Conservation (phyloP, 1,140 invertebrate genomes). For the Apis laboriosa region DNA sequence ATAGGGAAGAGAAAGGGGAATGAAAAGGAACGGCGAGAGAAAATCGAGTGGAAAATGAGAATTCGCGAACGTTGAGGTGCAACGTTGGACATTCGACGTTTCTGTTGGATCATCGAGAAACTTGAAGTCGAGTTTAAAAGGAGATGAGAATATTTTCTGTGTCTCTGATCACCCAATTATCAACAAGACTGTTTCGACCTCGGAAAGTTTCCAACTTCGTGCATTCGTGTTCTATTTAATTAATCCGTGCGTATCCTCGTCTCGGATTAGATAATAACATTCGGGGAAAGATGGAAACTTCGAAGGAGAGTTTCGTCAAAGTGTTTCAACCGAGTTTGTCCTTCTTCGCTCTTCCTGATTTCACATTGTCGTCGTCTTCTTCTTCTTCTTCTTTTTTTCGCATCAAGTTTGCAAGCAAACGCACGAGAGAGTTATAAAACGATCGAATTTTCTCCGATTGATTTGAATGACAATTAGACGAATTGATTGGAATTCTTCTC, state of each 20-base stretch:
- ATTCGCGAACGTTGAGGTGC: background rate
- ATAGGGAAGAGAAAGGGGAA: background rate
- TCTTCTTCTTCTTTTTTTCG: too few species aligned
- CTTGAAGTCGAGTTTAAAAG: background rate
- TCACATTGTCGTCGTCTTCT: background rate
- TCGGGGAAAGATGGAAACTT: background rate
- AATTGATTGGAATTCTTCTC: conserved; percentile 11
- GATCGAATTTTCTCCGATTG: background rate
- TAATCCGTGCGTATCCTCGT: background rate
- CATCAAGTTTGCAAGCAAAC: background rate
- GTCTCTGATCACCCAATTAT: background rate
- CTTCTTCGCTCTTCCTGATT: background rate
- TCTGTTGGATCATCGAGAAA: background rate
- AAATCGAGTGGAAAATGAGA: conserved; percentile 26
- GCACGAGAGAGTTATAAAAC: background rate
- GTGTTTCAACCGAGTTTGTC: background rate
- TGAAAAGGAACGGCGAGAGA: too few species aligned
- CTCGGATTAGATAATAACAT: background rate
- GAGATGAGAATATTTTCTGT: background rate
- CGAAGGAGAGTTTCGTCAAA: background rate
- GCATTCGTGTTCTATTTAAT: background rate
- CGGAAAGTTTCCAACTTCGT: background rate
- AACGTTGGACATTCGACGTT: background rate
- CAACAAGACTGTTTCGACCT: background rate
- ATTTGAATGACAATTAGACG: conserved; percentile 1